phyloP scores from a whole-genome alignment of 1,140 invertebrate genomes.

The Sweltsa coloradensis region DNA sequence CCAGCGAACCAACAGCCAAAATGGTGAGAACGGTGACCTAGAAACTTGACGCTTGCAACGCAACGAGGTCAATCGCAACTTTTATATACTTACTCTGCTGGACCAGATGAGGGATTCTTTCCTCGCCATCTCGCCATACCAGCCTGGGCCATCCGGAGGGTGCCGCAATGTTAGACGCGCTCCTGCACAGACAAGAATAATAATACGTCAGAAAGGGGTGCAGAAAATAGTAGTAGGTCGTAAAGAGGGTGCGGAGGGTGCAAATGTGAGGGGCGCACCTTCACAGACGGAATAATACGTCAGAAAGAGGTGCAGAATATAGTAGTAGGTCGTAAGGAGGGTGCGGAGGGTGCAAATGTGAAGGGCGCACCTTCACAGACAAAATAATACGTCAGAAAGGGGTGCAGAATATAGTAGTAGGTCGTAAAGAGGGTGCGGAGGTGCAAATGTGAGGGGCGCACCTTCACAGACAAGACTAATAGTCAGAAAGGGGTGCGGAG shows the following conservation, averaged over 20 bases:
- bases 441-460: too few relatives aligned
- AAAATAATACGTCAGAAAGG: background rate
- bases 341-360: background rate
- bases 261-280: too few relatives aligned
- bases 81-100: too few relatives aligned
- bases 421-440: background rate
- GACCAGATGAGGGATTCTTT: too few relatives aligned
- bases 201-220: background rate
- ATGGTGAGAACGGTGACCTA: too few relatives aligned
- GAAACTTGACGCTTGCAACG: too few relatives aligned
- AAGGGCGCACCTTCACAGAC: background rate
- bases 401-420: background rate
- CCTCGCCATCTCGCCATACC: slow-evolving; percentile 8
- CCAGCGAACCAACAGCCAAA: too few relatives aligned
- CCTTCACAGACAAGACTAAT: background rate
- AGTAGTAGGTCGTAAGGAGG: background rate
- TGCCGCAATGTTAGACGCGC: too few relatives aligned
- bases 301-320: background rate
- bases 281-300: background rate
- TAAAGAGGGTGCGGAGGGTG: background rate
- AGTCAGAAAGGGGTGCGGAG: background rate
- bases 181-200: background rate
- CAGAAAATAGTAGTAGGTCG: background rate
- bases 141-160: slow-evolving; percentile 1
- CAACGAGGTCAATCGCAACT: too few relatives aligned